Evolutionary conservation across 2,888 invertebrate genomes (phyloP).

Genomic region (Torymus aiolomorphi): DNA sequence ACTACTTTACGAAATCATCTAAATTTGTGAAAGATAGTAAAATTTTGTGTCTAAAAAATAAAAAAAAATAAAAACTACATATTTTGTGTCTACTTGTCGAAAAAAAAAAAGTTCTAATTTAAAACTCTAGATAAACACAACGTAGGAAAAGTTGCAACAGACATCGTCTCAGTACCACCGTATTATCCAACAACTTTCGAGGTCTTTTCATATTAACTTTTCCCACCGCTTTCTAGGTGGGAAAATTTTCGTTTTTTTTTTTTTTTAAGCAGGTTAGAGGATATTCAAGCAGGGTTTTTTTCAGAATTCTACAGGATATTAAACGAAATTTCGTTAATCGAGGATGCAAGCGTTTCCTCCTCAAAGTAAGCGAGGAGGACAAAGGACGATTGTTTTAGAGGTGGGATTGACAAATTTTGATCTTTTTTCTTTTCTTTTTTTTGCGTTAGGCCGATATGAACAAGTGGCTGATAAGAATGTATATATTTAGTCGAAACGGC

Average conservation of each 20-base stretch:
- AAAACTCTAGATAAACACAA: too few relatives aligned
- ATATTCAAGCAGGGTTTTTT: conserved; percentile 54
- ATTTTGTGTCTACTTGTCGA: too few relatives aligned
- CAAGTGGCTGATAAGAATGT: conserved; percentile 3
- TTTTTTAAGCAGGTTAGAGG: conserved; percentile 41
- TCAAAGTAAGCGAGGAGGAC: conserved; percentile 30
- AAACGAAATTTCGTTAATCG: conserved; percentile 40
- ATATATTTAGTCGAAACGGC: conserved; percentile 41
- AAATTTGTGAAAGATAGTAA: too few relatives aligned
- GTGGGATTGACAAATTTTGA: background rate
- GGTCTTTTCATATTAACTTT: conserved; percentile 20
- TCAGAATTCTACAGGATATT: conserved; percentile 42
- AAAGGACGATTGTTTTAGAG: conserved; percentile 46
- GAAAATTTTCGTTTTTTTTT: conserved; percentile 15
- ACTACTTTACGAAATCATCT: too few relatives aligned
- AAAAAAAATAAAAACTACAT: too few relatives aligned
- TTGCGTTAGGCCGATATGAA: conserved; percentile 8
- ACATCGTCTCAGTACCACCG: conserved; percentile 26
- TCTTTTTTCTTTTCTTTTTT: background rate
- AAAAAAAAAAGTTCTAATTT: too few relatives aligned
- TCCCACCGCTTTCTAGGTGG: conserved; percentile 3
- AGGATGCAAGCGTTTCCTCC: conserved; percentile 53
- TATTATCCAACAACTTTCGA: conserved; percentile 48
- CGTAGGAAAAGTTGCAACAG: conserved; percentile 28
- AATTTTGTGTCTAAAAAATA: too few relatives aligned